These are phyloP conservation scores for Salvelinus fontinalis DNA, from an alignment of 2,113 vertebrate species.

Conservation along the genomic window DNA sequence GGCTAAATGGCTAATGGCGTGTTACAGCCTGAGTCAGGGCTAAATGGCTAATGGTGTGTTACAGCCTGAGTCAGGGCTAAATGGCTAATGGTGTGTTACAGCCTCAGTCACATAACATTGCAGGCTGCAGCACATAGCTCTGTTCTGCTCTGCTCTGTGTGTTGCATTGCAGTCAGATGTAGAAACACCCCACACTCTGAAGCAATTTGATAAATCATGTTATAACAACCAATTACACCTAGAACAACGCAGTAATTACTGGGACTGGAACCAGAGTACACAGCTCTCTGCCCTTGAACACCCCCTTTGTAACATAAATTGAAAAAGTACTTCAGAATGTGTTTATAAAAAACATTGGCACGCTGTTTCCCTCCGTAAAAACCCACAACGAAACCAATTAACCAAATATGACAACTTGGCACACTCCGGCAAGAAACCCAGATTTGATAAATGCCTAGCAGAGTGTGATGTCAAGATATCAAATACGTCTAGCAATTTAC, in stretches of 20 bases:
- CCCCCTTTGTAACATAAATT: slow-evolving; percentile 42
- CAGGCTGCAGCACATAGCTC: slow-evolving; percentile 10
- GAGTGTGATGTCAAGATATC: slow-evolving; percentile 54
- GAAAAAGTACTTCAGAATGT: slow-evolving; percentile 43
- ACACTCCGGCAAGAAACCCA: slow-evolving; percentile 43
- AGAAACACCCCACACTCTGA: slow-evolving; percentile 35
- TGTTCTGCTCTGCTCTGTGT: slow-evolving; percentile 17
- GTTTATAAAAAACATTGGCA: slow-evolving; percentile 57
- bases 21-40: slow-evolving; percentile 5
- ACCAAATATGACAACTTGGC: slow-evolving; percentile 52
- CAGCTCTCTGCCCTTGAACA: slow-evolving; percentile 35
- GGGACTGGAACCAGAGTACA: slow-evolving; percentile 51
- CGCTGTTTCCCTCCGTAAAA: slow-evolving; percentile 46
- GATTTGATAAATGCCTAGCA: slow-evolving; percentile 35
- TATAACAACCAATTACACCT: slow-evolving; percentile 53
- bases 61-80: slow-evolving; percentile 5
- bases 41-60: background rate
- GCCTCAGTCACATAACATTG: slow-evolving; percentile 14
- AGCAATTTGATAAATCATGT: slow-evolving; percentile 50
- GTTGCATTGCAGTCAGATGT: slow-evolving; percentile 43
- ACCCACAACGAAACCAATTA: slow-evolving; percentile 59
- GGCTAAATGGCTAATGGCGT: slow-evolving; percentile 11
- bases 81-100: background rate
- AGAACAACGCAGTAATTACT: slow-evolving; percentile 55
- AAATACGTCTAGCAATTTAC: slow-evolving; percentile 57